Evolutionary conservation across 2,888 invertebrate genomes (phyloP).

Genomic region (Gasteruption jaculator): DNA sequence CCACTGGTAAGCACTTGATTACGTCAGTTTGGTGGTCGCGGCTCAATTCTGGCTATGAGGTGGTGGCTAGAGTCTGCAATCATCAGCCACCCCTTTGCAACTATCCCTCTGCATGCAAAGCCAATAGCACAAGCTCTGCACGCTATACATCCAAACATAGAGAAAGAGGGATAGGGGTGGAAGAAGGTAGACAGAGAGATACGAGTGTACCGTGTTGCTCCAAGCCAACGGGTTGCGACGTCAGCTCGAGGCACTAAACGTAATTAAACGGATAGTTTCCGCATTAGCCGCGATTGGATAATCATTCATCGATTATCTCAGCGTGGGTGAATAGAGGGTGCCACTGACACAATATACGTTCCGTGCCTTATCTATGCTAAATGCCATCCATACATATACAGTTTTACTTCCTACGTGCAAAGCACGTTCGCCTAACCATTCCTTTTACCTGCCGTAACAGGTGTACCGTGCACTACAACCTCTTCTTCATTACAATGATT

Average conservation of each 20-base stretch:
- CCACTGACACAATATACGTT: slow-evolving; percentile 32
- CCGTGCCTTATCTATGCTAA: slow-evolving; percentile 16
- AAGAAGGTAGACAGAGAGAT: slow-evolving; percentile 12
- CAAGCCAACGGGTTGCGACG: slow-evolving; percentile 31
- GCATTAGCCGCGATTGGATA: slow-evolving; percentile 50
- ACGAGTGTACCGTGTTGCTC: slow-evolving; percentile 24
- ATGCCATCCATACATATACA: too few species aligned
- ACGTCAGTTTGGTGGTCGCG: slow-evolving; percentile 44
- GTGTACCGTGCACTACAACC: too few species aligned
- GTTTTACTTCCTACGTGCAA: too few species aligned
- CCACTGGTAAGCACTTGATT: slow-evolving; percentile 42
- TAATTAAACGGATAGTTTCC: slow-evolving; percentile 51
- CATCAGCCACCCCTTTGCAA: slow-evolving; percentile 13
- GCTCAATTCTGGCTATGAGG: slow-evolving; percentile 42
- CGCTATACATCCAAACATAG: too few species aligned
- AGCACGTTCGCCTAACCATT: too few species aligned
- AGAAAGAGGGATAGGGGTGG: slow-evolving; percentile 10
- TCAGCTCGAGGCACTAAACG: slow-evolving; percentile 42
- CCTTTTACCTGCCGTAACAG: too few species aligned
- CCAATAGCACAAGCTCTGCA: slow-evolving; percentile 32
- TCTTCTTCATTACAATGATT: too few species aligned
- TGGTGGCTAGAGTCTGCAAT: slow-evolving; percentile 17
- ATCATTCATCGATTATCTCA: slow-evolving; percentile 49
- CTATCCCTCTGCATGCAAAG: slow-evolving; percentile 27
- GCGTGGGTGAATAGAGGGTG: slow-evolving; percentile 27